Conservation (phyloP, 37 sponge, comb jelly and placozoan genomes). For the Agelas oroides region DNA sequence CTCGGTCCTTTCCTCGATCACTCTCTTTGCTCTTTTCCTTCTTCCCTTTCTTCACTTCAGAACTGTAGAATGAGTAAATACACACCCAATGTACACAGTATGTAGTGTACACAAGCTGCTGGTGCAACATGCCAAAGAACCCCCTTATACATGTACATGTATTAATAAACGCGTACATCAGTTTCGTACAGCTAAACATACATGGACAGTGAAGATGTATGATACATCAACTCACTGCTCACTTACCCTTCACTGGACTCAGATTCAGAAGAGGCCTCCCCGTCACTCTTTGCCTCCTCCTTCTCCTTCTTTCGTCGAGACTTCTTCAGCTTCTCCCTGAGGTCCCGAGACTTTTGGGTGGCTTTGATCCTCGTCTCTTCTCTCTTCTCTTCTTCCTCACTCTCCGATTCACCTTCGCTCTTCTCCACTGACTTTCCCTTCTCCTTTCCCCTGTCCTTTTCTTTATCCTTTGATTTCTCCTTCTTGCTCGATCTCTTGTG, state of each 20-base stretch:
- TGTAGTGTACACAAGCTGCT: no score
- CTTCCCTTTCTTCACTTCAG: not conserved
- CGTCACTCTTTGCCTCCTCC: constrained; percentile 8
- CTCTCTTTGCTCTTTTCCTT: constrained; percentile 6
- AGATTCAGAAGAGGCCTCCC: not conserved
- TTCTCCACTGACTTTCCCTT: not conserved
- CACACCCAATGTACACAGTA: not conserved
- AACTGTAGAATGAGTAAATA: no score
- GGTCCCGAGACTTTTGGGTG: constrained; percentile 47
- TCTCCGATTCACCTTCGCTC: constrained; percentile 10
- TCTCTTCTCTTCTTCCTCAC: constrained; percentile 19
- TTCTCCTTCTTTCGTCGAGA: not conserved
- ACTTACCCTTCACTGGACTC: not conserved
- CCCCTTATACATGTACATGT: no score
- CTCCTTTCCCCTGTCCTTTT: not conserved
- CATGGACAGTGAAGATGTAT: no score
- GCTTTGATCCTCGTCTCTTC: constrained; percentile 42
- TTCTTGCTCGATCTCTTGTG: constrained; percentile 8
- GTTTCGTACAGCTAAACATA: no score
- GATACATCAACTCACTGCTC: no score
- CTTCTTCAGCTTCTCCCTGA: constrained; percentile 42
- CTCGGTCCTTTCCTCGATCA: not conserved
- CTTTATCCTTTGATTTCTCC: constrained; percentile 2
- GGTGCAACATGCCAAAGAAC: no score
- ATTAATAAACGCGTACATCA: no score